Conservation (phyloP, 2,888 invertebrate genomes). For the Agapostemon virescens region DNA sequence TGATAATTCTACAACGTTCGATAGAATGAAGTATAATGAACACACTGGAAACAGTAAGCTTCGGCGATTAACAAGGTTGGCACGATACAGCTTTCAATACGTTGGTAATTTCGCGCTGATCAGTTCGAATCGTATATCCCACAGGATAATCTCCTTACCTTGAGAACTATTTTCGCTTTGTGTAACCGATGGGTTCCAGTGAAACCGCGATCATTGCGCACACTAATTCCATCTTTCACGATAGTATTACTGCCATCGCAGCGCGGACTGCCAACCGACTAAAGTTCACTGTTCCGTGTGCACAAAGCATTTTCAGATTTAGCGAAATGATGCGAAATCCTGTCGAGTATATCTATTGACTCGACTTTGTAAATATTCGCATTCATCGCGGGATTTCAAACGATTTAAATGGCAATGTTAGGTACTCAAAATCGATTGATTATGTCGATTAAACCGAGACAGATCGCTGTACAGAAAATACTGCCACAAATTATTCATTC, state of each 20-base stretch:
- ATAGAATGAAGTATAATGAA: conserved; percentile 55
- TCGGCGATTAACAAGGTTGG: conserved; percentile 53
- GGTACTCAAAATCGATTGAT: neutral
- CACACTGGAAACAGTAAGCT: conserved; percentile 48
- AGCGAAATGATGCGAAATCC: neutral
- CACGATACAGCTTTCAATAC: conserved; percentile 31
- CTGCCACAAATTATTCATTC: too few species aligned
- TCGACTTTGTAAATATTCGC: neutral
- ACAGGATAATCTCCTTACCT: conserved; percentile 36
- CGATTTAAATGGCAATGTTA: neutral
- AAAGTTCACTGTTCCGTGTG: too few species aligned
- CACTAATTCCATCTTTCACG: conserved; percentile 9
- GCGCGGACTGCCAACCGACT: too few species aligned
- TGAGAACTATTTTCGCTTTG: conserved; percentile 37
- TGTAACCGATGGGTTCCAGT: neutral
- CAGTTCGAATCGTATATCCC: conserved; percentile 36
- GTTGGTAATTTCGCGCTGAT: conserved; percentile 42
- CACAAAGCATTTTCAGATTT: neutral
- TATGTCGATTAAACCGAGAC: neutral
- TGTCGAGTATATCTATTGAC: neutral
- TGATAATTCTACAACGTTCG: conserved; percentile 47
- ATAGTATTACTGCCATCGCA: neutral
- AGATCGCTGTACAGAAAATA: neutral
- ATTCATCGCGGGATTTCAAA: neutral
- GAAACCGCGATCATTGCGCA: neutral